Conservation (phyloP, 2,888 invertebrate genomes). For the Drosophila trichaetosa region DNA sequence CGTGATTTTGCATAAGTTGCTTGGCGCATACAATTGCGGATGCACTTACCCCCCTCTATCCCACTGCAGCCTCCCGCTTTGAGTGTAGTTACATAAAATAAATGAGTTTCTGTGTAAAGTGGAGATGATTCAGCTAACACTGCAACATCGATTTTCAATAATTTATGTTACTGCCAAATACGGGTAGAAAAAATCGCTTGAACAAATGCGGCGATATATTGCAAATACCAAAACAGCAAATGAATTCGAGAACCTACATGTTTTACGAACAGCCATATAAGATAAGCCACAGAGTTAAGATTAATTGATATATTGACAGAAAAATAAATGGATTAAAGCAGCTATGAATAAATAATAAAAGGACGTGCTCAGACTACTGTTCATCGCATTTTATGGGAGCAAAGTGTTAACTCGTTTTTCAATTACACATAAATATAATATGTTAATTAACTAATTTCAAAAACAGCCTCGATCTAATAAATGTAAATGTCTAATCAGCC, state of each 20-base stretch:
- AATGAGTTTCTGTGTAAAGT: conserved; percentile 11
- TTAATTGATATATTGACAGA: neutral
- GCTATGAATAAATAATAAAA: neutral
- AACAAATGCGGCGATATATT: conserved; percentile 40
- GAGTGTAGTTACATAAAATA: conserved; percentile 24
- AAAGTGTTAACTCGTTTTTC: neutral
- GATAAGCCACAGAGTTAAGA: conserved; percentile 17
- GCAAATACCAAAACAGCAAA: conserved; percentile 31
- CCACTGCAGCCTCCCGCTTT: neutral
- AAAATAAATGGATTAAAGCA: neutral
- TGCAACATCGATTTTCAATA: conserved; percentile 47
- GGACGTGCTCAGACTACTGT: rapidly evolving
- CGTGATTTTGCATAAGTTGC: conserved; percentile 72
- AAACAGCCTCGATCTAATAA: neutral
- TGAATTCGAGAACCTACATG: conserved; percentile 37
- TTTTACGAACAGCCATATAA: neutral
- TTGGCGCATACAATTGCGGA: conserved; percentile 13
- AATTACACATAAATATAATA: neutral
- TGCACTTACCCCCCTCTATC: neutral
- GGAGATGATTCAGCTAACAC: neutral
- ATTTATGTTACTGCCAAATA: conserved; percentile 44
- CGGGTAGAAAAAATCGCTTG: conserved; percentile 36
- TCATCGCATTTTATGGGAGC: neutral
- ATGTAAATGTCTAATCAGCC: neutral
- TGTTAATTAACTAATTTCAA: neutral